These are phyloP conservation scores for Drosophila kanekoi DNA, from an alignment of 2,888 invertebrate species.

Conservation along the genomic window DNA sequence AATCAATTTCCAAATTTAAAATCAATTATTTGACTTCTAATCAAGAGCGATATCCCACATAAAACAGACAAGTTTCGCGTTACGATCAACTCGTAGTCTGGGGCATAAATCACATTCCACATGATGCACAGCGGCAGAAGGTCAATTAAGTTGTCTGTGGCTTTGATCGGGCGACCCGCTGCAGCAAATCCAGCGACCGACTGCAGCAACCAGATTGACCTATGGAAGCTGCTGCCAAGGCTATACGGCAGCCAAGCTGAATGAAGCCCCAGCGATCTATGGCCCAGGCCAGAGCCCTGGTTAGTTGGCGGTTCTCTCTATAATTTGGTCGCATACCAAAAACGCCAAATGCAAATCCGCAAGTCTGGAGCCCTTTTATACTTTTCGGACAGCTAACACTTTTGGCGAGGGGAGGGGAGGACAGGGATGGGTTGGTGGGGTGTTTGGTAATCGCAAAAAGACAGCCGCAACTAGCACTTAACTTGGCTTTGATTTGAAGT, in stretches of 20 bases:
- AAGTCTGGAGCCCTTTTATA: conserved; percentile 46
- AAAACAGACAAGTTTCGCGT: neutral
- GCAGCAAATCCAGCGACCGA: conserved; percentile 4
- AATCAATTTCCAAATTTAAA: too few relatives aligned
- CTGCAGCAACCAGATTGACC: conserved; percentile 23
- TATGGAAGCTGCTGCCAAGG: conserved; percentile 56
- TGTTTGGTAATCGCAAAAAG: conserved; percentile 25
- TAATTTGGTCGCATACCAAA: conserved; percentile 53
- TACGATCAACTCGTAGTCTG: neutral
- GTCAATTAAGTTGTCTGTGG: conserved; percentile 60
- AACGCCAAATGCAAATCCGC: conserved; percentile 55
- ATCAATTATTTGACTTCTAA: too few relatives aligned
- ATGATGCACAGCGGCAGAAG: conserved; percentile 18
- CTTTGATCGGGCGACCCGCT: conserved; percentile 28
- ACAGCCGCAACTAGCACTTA: conserved; percentile 76
- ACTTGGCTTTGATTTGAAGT: conserved; percentile 83
- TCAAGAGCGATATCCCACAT: neutral
- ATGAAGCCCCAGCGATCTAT: too few relatives aligned
- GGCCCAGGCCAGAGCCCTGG: conserved; percentile 34
- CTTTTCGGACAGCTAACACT: conserved; percentile 63
- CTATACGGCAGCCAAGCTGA: conserved; percentile 51
- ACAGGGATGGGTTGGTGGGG: neutral
- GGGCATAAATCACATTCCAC: conserved; percentile 36
- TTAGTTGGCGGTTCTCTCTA: conserved; percentile 34
- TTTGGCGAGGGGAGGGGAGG: neutral